A percentile compares a stretch with the other conserved stretches of the same genome.
Conservation (phyloP, 2,113 vertebrate species). For the Pomatorhinus ruficollis region DNA sequence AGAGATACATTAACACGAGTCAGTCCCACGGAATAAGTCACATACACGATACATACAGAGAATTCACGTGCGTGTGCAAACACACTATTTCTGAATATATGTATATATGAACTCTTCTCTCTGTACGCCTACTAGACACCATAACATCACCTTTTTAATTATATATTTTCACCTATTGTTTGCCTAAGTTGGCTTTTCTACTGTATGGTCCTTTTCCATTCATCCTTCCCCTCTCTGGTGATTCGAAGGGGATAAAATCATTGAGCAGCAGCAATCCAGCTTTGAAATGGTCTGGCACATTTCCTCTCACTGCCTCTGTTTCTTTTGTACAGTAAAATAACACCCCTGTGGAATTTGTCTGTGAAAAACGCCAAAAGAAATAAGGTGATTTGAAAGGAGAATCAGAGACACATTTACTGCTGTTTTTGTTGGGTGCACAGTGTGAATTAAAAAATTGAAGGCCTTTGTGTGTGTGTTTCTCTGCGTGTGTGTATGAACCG, state of each 20-base stretch:
- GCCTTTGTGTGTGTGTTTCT: neutral
- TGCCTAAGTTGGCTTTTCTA: constrained; percentile 68
- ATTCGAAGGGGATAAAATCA: constrained; percentile 56
- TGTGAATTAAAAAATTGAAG: neutral
- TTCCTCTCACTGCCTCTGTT: constrained; percentile 30
- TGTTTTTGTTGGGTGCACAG: neutral
- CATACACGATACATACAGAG: constrained; percentile 79
- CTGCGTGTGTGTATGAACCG: neutral
- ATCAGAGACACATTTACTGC: neutral
- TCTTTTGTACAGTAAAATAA: constrained; percentile 13
- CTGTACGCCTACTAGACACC: constrained; percentile 73
- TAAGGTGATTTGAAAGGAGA: constrained; percentile 1
- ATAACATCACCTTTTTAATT: constrained; percentile 65
- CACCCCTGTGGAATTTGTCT: constrained; percentile 1
- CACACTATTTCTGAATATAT: constrained; percentile 74
- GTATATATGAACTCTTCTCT: constrained; percentile 66
- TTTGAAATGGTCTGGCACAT: constrained; percentile 65
- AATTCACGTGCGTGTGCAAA: constrained; percentile 73
- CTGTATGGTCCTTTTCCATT: constrained; percentile 56
- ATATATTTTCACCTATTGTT: constrained; percentile 63
- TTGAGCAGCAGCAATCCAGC: constrained; percentile 69
- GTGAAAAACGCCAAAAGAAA: neutral
- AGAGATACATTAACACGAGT: constrained; percentile 83
- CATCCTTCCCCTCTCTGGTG: constrained; percentile 60
- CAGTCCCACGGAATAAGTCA: constrained; percentile 81